Conservation (phyloP, 2,113 vertebrate species). For the Pholis gunnellus region DNA sequence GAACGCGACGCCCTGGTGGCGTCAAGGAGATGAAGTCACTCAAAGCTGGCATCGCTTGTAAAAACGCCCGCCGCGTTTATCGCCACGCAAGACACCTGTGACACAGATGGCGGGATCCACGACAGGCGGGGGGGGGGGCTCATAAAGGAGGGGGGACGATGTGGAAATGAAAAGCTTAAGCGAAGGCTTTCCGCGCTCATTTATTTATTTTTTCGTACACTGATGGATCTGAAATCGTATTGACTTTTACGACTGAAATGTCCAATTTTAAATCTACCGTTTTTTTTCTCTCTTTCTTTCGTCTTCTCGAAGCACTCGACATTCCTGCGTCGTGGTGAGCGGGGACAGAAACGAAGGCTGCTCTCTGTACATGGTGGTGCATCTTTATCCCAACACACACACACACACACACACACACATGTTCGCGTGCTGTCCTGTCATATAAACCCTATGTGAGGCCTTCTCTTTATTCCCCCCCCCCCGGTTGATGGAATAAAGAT, state of each 20-base stretch:
- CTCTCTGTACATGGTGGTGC: conserved; percentile 2
- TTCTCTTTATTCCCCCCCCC: conserved; percentile 78
- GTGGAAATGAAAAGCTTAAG: conserved; percentile 34
- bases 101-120: conserved; percentile 68
- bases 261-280: neutral
- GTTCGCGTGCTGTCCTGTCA: conserved; percentile 68
- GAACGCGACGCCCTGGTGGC: conserved; percentile 6
- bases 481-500: conserved; percentile 86
- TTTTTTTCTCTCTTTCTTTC: neutral
- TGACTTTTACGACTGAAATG: neutral
- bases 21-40: conserved; percentile 76
- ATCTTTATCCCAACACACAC: conserved; percentile 28
- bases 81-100: conserved; percentile 73
- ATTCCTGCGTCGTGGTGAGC: neutral
- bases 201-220: neutral
- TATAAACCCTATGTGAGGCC: conserved; percentile 71
- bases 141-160: conserved; percentile 60
- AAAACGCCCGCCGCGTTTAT: conserved; percentile 61
- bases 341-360: neutral
- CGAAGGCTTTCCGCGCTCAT: conserved; percentile 35
- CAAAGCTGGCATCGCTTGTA: conserved; percentile 59
- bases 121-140: conserved; percentile 29
- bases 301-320: neutral
- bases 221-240: neutral
- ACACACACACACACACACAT: conserved; percentile 28